phyloP scores from a whole-genome alignment of 2,113 vertebrate species.

The Pseudorectes ferrugineus region DNA sequence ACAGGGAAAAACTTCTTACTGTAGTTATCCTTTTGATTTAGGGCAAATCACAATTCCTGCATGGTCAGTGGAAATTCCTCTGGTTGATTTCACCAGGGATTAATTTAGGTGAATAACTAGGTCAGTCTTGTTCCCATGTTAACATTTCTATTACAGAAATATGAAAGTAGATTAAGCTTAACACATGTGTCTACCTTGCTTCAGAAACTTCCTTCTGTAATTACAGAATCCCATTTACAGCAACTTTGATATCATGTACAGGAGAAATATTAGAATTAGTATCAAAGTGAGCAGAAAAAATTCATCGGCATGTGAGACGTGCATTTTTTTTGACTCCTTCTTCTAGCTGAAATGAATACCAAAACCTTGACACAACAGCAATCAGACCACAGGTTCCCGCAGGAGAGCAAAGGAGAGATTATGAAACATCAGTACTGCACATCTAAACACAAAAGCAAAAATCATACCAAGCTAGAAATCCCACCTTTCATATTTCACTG shows the following conservation, averaged over 20 bases:
- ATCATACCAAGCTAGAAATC: background rate
- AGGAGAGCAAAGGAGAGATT: background rate
- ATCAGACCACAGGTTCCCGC: background rate
- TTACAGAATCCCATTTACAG: background rate
- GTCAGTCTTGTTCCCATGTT: background rate
- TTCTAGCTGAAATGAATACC: background rate
- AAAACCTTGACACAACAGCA: background rate
- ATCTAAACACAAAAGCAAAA: background rate
- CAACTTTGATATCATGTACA: background rate
- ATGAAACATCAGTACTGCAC: background rate
- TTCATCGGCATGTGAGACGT: accelerated
- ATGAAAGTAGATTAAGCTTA: background rate
- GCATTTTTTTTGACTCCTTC: background rate
- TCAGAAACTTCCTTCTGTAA: background rate
- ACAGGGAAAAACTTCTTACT: background rate
- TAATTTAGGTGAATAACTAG: background rate
- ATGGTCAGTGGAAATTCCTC: background rate
- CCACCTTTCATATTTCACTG: background rate
- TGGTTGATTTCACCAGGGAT: background rate
- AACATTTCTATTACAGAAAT: background rate
- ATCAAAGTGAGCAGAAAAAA: background rate
- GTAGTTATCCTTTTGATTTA: background rate
- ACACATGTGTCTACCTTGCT: background rate
- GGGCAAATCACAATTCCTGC: background rate
- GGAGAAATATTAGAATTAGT: background rate